A percentile compares a stretch with the other conserved stretches of the same genome.
Evolutionary conservation across 2,797 vertebrate species (phyloP).

Genomic region (Dicrostonyx torquatus): DNA sequence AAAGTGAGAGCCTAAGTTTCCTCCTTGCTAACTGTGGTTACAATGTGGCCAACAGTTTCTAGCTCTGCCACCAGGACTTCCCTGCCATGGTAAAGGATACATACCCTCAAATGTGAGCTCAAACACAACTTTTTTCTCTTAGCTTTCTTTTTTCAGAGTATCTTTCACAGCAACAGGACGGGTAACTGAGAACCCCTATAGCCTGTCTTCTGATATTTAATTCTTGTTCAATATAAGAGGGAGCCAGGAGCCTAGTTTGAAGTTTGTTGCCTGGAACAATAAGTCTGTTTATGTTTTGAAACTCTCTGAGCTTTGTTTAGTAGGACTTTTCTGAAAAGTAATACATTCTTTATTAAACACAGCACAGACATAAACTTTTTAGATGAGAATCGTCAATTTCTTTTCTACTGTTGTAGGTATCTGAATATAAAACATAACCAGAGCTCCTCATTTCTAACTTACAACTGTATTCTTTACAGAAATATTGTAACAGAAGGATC

Average conservation of each 20-base stretch:
- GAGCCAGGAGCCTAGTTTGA: slow-evolving; percentile 31
- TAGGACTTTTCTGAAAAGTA: neutral
- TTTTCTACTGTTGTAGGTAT: neutral
- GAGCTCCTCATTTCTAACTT: neutral
- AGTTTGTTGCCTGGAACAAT: neutral
- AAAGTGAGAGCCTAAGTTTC: neutral
- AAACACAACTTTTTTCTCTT: neutral
- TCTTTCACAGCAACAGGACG: neutral
- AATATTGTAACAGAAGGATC: neutral
- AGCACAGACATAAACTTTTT: neutral
- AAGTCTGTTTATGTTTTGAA: neutral
- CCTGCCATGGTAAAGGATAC: neutral
- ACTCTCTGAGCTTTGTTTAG: slow-evolving; percentile 24
- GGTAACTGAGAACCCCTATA: neutral
- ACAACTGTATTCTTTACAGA: neutral
- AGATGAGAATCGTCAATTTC: slow-evolving; percentile 26
- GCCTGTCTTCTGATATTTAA: slow-evolving; percentile 27
- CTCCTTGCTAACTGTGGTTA: neutral
- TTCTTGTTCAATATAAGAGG: neutral
- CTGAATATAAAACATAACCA: slow-evolving; percentile 35
- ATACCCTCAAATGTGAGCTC: neutral
- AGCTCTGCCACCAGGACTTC: neutral
- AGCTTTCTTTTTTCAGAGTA: neutral
- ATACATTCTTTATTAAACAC: slow-evolving; percentile 10
- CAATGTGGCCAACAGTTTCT: neutral